These are phyloP conservation scores for Hycleus phaleratus DNA, from an alignment of 1,140 invertebrate species.

Conservation along the genomic window DNA sequence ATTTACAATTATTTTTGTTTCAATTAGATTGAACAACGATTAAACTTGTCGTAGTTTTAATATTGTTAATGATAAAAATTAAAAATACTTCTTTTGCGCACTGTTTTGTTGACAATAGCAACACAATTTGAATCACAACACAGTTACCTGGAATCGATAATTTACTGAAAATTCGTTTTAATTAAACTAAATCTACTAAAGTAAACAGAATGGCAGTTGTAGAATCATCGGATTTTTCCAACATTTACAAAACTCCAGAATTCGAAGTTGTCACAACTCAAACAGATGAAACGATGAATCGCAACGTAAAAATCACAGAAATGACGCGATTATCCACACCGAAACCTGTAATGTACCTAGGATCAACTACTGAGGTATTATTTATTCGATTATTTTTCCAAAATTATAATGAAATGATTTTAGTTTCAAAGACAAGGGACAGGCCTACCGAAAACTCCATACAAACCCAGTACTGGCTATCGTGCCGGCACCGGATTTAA, in stretches of 20 bases:
- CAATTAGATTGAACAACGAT: no score
- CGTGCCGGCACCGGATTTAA: slow-evolving; percentile 31
- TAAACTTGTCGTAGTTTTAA: no score
- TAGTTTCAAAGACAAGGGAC: slow-evolving; percentile 36
- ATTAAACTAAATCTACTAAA: background rate
- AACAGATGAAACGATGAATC: slow-evolving; percentile 3
- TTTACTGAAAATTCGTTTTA: background rate
- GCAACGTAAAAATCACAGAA: slow-evolving; percentile 17
- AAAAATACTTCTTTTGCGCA: background rate
- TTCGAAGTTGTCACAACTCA: slow-evolving; percentile 1
- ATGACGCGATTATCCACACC: slow-evolving; percentile 27
- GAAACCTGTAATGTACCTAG: slow-evolving; percentile 29
- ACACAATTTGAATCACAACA: background rate
- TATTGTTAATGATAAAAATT: no score
- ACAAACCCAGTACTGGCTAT: slow-evolving; percentile 26
- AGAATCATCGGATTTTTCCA: slow-evolving; percentile 8
- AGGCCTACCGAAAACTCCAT: slow-evolving; percentile 29
- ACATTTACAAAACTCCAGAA: slow-evolving; percentile 11
- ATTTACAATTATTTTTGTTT: no score
- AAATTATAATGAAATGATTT: background rate
- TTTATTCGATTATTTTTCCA: background rate
- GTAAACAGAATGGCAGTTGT: slow-evolving; percentile 2
- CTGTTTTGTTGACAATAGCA: background rate
- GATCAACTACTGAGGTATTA: slow-evolving; percentile 29
- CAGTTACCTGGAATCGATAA: no score